Evolutionary conservation across 1,140 invertebrate species (phyloP), one percentile per base, ranked within the genome.

Genomic region (Bombus ignitus): DNA sequence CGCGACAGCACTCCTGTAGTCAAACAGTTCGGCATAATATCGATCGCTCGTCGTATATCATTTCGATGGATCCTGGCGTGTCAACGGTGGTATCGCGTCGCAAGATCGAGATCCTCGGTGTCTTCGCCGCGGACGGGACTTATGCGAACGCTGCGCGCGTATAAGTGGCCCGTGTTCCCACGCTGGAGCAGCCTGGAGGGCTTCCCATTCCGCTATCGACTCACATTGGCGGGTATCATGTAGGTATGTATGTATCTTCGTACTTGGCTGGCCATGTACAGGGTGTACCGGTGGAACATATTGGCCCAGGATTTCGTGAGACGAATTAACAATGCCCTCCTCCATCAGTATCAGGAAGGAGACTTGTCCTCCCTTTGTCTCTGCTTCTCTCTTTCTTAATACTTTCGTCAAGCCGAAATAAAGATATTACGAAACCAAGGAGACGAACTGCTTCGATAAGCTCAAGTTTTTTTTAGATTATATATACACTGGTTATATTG

Each of bases 151-250:
- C 66, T 82, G 88, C 76, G 47, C 86, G 83, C 86, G 89, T 88
- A 86, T 88, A 90, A 90, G 89, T 94, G 92, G 92, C 92, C 92
- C 75, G 90, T 94, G 94, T 94, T 94, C 94, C 93, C 94, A 94
- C 94, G 94, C 92, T 94, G 92, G 92, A 94, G 93, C 93, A 92
- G 91, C 93, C 92, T 91, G 93, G 87, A 92, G 93, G 93, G 93
- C 93, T 94, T 93, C 92, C 93, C 93, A 94, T 93, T 94, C 93
- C 92, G 89, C 92, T 94, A 94, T 94, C 92, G 92, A 87, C 88
- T 92, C 91, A 86, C 93, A 92, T 93, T 91, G 91, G 87, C 88
- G 85, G 90, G 90, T 92, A 94, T 92, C 91, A 92, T 93, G 92
- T 94, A 92, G 91, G 92, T 89, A 92, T 92, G 92, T 92, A 93